Evolutionary conservation across 1,140 invertebrate genomes (phyloP).

Genomic region (Scaptomyza graminum): DNA sequence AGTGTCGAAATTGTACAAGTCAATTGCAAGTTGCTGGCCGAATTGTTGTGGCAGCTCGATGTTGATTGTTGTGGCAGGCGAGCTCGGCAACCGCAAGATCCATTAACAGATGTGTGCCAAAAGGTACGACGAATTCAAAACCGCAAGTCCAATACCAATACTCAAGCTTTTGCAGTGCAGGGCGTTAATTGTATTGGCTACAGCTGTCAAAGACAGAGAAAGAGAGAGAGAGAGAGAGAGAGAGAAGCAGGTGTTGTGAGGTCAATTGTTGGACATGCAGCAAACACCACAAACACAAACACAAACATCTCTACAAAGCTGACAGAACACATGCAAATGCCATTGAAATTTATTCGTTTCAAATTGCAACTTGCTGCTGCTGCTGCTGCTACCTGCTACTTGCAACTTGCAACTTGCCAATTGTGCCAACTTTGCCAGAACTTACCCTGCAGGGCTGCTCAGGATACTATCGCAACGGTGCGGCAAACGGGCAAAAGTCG

Average conservation of each 20-base stretch:
- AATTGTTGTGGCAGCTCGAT: too few relatives aligned
- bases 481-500: not conserved
- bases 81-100: conserved; percentile 2
- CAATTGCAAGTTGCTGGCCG: too few relatives aligned
- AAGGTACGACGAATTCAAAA: conserved; percentile 12
- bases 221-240: not conserved
- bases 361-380: conserved; percentile 41
- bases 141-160: conserved; percentile 3
- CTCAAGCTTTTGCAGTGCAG: conserved; percentile 11
- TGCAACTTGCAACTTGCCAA: conserved; percentile 18
- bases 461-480: not conserved
- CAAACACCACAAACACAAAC: conserved; percentile 6
- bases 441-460: too few relatives aligned
- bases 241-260: conserved; percentile 5
- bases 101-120: conserved; percentile 12
- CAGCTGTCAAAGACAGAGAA: not conserved
- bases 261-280: conserved; percentile 28
- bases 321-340: conserved; percentile 28
- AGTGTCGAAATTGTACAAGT: too few relatives aligned
- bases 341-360: conserved; percentile 40
- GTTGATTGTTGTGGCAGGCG: too few relatives aligned
- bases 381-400: not conserved
- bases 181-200: conserved; percentile 34
- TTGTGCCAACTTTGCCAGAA: not conserved
- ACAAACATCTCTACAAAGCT: not conserved